phyloP scores from a whole-genome alignment of 2,113 vertebrate genomes.

The Smithornis capensis region DNA sequence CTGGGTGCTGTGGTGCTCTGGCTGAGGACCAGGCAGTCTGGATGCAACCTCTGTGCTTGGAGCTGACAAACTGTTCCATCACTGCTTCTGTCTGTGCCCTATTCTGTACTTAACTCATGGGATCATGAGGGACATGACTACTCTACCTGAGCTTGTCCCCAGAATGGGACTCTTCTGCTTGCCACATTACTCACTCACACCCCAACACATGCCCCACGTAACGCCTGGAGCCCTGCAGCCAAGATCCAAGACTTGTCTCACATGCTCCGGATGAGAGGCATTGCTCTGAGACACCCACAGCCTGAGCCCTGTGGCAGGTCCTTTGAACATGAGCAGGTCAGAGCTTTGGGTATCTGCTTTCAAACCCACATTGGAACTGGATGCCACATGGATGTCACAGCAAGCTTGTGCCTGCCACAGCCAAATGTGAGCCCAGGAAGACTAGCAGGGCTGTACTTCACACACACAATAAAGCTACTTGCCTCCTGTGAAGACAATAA shows the following conservation, averaged over 20 bases:
- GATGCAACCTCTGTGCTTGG: neutral
- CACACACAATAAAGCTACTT: neutral
- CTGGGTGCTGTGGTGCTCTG: neutral
- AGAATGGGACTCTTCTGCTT: neutral
- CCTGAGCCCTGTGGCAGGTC: neutral
- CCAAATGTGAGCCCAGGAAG: neutral
- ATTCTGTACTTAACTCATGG: neutral
- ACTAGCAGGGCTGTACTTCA: neutral
- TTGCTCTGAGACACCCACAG: neutral
- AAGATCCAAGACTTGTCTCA: neutral
- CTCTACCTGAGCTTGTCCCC: neutral
- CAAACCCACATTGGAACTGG: neutral
- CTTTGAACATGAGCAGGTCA: neutral
- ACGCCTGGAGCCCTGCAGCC: neutral
- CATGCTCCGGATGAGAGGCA: neutral
- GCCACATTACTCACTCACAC: neutral
- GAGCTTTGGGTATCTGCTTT: neutral
- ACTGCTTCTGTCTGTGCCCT: neutral
- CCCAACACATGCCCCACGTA: fast-evolving
- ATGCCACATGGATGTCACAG: neutral
- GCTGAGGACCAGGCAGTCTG: neutral
- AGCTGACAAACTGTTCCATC: neutral
- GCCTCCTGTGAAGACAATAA: neutral
- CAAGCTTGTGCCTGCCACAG: neutral
- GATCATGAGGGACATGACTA: neutral